Evolutionary conservation across 1,140 invertebrate species (phyloP).

Genomic region (Caligus rogercresseyi): DNA sequence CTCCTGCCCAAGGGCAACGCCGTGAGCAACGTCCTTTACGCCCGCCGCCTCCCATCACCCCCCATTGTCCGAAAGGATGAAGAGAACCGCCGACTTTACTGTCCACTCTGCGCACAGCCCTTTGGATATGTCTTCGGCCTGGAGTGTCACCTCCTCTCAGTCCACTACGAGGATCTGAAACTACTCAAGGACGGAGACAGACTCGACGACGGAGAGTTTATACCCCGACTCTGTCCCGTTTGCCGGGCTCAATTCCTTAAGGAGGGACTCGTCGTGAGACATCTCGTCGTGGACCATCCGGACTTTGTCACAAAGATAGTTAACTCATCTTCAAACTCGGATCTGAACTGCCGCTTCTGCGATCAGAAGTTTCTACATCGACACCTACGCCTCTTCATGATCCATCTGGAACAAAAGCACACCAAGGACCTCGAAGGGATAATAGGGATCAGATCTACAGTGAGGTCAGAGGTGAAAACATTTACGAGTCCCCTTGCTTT

Average conservation of each 20-base stretch:
- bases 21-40: conserved; percentile 5
- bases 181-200: neutral
- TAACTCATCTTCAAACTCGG: neutral
- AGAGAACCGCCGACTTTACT: neutral
- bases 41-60: neutral
- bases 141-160: conserved; percentile 12
- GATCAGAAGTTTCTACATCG: conserved; percentile 8
- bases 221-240: neutral
- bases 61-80: conserved; percentile 1
- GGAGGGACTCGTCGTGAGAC: neutral
- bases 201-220: neutral
- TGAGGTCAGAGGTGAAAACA: neutral
- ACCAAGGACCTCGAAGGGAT: conserved; percentile 5
- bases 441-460: neutral
- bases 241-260: conserved; percentile 12
- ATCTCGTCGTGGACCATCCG: neutral
- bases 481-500: neutral
- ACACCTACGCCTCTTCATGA: conserved; percentile 2
- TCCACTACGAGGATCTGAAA: conserved; percentile 9
- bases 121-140: conserved; percentile 12
- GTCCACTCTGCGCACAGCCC: conserved; percentile 9
- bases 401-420: conserved; percentile 12
- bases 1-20: conserved; percentile 1
- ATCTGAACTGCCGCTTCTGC: conserved; percentile 10
- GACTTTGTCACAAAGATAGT: conserved; percentile 1